A percentile compares a stretch with the other conserved stretches of the same genome.
Conservation (phyloP, 2,888 invertebrate species). For the Xylota sylvarum region DNA sequence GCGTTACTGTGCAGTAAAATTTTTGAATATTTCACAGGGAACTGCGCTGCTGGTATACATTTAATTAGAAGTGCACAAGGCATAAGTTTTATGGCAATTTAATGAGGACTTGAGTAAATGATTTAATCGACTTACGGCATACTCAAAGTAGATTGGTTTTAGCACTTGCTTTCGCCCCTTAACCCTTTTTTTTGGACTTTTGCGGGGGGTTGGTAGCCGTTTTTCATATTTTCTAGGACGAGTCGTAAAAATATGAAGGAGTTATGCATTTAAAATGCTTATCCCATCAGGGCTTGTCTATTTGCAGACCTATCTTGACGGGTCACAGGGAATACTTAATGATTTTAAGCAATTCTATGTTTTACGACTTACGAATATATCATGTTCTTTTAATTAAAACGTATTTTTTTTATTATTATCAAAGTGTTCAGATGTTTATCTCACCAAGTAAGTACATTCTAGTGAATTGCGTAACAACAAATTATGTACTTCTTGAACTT, state of each 20-base stretch:
- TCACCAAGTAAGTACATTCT: too few relatives aligned
- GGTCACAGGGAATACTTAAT: conserved; percentile 71
- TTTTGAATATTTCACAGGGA: conserved; percentile 49
- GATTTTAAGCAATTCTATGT: conserved; percentile 34
- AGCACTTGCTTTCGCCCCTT: conserved; percentile 38
- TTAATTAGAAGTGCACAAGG: conserved; percentile 78
- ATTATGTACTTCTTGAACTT: too few relatives aligned
- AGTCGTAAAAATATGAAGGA: conserved; percentile 67
- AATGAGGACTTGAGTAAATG: conserved; percentile 78
- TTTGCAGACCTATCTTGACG: conserved; percentile 46
- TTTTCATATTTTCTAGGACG: conserved; percentile 57
- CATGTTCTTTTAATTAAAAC: conserved; percentile 59
- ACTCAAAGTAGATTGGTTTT: conserved; percentile 71
- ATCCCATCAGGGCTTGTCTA: conserved; percentile 38
- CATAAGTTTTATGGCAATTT: conserved; percentile 79
- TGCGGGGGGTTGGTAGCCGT: background rate
- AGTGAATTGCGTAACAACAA: too few relatives aligned
- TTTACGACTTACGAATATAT: conserved; percentile 53
- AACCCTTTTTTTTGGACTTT: conserved; percentile 30
- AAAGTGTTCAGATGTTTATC: background rate
- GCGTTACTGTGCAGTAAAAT: conserved; percentile 69
- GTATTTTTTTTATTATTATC: conserved; percentile 43
- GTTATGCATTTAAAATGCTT: conserved; percentile 55
- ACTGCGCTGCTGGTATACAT: conserved; percentile 41
- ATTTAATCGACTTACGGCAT: conserved; percentile 77